Percentiles rank a stretch among this genome's conserved stretches.
Conservation (phyloP, 2,888 invertebrate species). For the Brachylomia viminalis region DNA sequence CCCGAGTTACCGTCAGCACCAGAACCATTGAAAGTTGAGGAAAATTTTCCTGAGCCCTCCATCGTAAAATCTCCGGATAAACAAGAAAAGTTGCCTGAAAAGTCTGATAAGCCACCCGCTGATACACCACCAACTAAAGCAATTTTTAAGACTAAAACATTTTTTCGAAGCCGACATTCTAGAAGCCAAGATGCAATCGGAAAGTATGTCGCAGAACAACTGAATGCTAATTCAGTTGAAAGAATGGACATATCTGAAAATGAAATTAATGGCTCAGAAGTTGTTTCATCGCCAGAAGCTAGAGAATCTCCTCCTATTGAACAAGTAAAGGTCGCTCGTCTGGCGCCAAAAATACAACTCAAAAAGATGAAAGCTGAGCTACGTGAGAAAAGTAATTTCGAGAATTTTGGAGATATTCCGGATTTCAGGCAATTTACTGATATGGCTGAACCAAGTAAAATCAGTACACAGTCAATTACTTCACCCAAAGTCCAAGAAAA, state of each 20-base stretch:
- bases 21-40: conserved; percentile 87
- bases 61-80: conserved; percentile 88
- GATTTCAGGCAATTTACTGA: conserved; percentile 62
- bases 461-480: conserved; percentile 38
- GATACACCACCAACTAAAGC: conserved; percentile 82
- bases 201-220: conserved; percentile 89
- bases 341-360: conserved; percentile 89
- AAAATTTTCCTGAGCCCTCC: conserved; percentile 91
- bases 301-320: conserved; percentile 86
- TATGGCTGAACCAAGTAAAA: conserved; percentile 55
- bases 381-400: conserved; percentile 72
- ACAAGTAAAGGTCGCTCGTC: conserved; percentile 89
- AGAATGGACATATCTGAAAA: conserved; percentile 84
- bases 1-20: conserved; percentile 91
- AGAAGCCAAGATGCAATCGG: conserved; percentile 90
- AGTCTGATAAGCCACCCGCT: conserved; percentile 70
- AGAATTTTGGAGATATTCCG: conserved; percentile 60
- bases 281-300: conserved; percentile 81
- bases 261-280: conserved; percentile 85
- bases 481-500: conserved; percentile 55
- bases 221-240: conserved; percentile 86
- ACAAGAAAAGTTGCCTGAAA: conserved; percentile 73
- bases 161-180: conserved; percentile 90
- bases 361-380: conserved; percentile 89
- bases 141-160: conserved; percentile 90